Conservation (phyloP, 2,113 vertebrate genomes). For the Solenodon paradoxus region DNA sequence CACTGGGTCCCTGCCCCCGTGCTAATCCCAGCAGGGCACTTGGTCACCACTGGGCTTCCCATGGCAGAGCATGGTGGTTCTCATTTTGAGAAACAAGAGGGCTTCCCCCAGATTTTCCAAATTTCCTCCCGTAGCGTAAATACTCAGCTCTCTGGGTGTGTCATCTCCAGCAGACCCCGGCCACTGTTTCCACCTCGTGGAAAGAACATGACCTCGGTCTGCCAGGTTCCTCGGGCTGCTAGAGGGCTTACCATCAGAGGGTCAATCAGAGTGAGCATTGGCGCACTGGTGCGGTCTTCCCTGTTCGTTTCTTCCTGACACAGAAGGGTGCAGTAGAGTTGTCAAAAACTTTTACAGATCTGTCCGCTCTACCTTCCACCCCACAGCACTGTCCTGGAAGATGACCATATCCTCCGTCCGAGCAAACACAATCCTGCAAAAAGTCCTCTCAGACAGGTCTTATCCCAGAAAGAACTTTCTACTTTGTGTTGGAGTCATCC, state of each 20-base stretch:
- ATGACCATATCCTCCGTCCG: neutral
- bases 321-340: neutral
- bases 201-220: fast-evolving
- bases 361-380: neutral
- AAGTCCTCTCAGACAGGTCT: neutral
- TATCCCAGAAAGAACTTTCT: neutral
- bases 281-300: too few species aligned
- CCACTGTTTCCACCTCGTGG: neutral
- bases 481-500: neutral
- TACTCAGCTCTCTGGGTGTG: neutral
- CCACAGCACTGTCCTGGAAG: neutral
- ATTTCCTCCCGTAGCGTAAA: neutral
- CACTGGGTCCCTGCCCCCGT: neutral
- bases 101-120: neutral
- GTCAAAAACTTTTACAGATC: neutral
- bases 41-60: neutral
- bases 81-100: neutral
- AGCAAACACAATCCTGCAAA: neutral
- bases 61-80: neutral
- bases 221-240: neutral
- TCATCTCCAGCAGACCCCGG: neutral
- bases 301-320: neutral
- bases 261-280: too few species aligned
- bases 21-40: neutral
- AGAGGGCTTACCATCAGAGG: neutral